Conservation (phyloP, 1,140 invertebrate species). For the Panagrolaimus sp. region DNA sequence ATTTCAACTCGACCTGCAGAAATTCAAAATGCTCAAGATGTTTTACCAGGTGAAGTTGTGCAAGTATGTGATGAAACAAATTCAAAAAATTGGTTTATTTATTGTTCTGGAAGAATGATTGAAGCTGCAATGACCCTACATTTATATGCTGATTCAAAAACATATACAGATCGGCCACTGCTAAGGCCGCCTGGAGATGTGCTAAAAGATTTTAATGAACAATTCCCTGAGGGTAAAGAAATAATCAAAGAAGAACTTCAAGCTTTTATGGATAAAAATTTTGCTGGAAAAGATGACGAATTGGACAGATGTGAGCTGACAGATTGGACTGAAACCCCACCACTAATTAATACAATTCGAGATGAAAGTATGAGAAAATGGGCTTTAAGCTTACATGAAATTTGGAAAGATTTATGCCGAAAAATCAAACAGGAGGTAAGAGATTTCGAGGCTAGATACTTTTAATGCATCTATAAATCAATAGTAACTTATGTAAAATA, state of each 20-base stretch:
- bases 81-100: constrained; percentile 30
- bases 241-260: constrained; percentile 27
- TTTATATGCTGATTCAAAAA: constrained; percentile 59
- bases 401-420: constrained; percentile 39
- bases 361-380: constrained; percentile 32
- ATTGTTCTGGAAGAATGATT: constrained; percentile 31
- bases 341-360: constrained; percentile 23
- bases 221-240: constrained; percentile 20
- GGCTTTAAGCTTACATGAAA: constrained; percentile 34
- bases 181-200: constrained; percentile 22
- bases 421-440: constrained; percentile 68
- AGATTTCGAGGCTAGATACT: constrained; percentile 18
- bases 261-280: constrained; percentile 35
- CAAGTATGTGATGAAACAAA: constrained; percentile 29
- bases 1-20: background rate
- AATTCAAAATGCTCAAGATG: too few species aligned
- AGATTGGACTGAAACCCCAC: constrained; percentile 33
- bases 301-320: constrained; percentile 24
- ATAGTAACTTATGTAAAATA: too few species aligned
- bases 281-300: constrained; percentile 32
- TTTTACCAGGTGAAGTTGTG: background rate
- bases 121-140: constrained; percentile 61
- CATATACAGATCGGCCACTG: constrained; percentile 41
- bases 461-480: too few species aligned
- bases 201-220: constrained; percentile 17